Conservation (phyloP, 2,888 invertebrate genomes). For the Galerucella nymphaeae region DNA sequence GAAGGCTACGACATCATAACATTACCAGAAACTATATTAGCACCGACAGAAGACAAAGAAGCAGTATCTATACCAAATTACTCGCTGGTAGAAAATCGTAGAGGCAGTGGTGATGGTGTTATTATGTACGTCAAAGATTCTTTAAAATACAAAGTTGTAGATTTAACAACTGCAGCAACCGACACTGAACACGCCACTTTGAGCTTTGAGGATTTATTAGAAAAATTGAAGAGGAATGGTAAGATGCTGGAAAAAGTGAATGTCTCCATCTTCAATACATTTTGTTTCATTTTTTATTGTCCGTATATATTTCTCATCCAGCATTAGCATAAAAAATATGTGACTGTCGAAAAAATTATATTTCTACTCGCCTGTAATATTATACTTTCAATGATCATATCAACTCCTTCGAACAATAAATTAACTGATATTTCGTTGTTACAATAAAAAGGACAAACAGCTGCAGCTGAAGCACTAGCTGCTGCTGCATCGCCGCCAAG, state of each 20-base stretch:
- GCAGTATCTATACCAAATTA: slow-evolving; percentile 56
- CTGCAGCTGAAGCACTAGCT: slow-evolving; percentile 23
- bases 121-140: slow-evolving; percentile 57
- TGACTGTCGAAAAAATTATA: neutral
- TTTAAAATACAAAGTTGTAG: slow-evolving; percentile 57
- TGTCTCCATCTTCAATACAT: slow-evolving; percentile 1
- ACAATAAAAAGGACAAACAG: slow-evolving; percentile 27
- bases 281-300: slow-evolving; percentile 4
- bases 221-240: slow-evolving; percentile 53
- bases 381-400: neutral
- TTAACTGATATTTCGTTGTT: slow-evolving; percentile 7
- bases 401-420: neutral
- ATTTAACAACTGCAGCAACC: slow-evolving; percentile 51
- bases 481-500: slow-evolving; percentile 36
- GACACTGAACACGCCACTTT: slow-evolving; percentile 47
- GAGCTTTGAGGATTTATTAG: slow-evolving; percentile 55
- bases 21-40: slow-evolving; percentile 55
- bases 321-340: neutral
- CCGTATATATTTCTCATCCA: neutral
- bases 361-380: neutral
- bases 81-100: slow-evolving; percentile 55
- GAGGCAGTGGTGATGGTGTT: slow-evolving; percentile 56
- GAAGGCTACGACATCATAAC: slow-evolving; percentile 57
- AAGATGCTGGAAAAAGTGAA: slow-evolving; percentile 38
- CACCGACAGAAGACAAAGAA: slow-evolving; percentile 56